phyloP scores from a whole-genome alignment of 2,797 vertebrate species.

The Iguana delicatissima region DNA sequence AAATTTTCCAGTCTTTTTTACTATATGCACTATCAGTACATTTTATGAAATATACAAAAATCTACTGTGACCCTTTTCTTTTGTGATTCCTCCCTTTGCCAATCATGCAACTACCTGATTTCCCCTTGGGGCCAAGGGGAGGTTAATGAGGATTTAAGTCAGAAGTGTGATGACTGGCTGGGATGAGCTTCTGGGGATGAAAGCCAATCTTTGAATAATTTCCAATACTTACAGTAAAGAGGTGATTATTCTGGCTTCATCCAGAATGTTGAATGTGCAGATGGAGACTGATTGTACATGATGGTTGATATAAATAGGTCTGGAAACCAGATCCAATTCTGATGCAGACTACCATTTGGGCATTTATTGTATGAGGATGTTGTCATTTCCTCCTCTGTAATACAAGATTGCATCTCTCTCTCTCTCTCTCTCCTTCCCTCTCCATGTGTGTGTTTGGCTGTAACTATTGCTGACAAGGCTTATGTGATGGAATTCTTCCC shows the following conservation, averaged over 20 bases:
- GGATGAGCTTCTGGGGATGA: constrained; percentile 42
- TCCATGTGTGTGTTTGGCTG: constrained; percentile 28
- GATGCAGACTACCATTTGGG: constrained; percentile 30
- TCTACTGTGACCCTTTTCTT: constrained; percentile 18
- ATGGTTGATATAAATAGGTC: constrained; percentile 49
- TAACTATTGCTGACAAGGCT: constrained; percentile 23
- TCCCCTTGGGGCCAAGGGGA: constrained; percentile 1
- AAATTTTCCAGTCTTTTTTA: not conserved
- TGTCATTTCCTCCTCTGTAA: constrained; percentile 52
- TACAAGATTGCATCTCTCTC: constrained; percentile 38
- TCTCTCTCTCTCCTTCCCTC: not conserved
- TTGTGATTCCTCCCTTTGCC: constrained; percentile 14
- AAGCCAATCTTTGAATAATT: constrained; percentile 45
- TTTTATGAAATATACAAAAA: not conserved
- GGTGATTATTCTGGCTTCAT: not conserved
- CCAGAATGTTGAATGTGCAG: constrained; percentile 35
- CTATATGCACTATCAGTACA: not conserved
- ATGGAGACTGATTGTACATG: constrained; percentile 43
- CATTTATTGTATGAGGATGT: constrained; percentile 34
- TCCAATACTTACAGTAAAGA: constrained; percentile 49
- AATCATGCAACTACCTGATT: constrained; percentile 9
- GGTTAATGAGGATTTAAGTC: constrained; percentile 46
- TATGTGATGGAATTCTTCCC: constrained; percentile 47
- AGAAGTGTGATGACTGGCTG: constrained; percentile 38
- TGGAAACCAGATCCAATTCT: constrained; percentile 45